Base-by-base conservation (phyloP, 1,140 invertebrate species). In the Kradibia gibbosae region DNA sequence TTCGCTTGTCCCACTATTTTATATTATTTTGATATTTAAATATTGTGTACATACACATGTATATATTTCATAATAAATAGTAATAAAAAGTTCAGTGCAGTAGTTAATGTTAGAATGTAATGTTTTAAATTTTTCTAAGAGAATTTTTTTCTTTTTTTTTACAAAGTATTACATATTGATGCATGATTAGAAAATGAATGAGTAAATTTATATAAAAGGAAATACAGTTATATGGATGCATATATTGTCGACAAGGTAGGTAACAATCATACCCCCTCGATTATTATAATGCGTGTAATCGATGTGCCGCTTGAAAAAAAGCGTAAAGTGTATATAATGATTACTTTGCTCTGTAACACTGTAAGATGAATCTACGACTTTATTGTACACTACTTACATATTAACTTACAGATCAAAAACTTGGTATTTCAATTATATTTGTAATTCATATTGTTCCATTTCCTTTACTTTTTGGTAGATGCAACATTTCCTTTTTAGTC, bases 331-430 rank as follows among this genome's bases (percentile, higher is more conserved):
- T n/a, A n/a, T n/a, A n/a, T n/a, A n/a, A n/a, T n/a, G n/a, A n/a
- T n/a, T n/a, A n/a, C n/a, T n/a, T n/a, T n/a, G 53, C 39, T 50
- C n/a, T 72, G 28, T 73, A 62, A 34, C 83, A 85, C 83, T 82
- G 28, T 34, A 34, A 81, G 36, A 82, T 50, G 50, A 72, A 25
- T 77, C 87, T 87, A 89, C 83, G 88, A 86, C 60, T 76, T 88
- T 90, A 89, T 90, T 85, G 83, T 90, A 91, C 89, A 91, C 88
- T 91, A 91, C 88, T 89, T 91, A 90, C 88, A 91, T 70, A 82
- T 86, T 86, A 87, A 48, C 53, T 70, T 82, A 73, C 34, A 75
- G 60, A 48, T 81, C 53, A 57, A 55, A 75, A 62, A 75, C 25
- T 81, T 45, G 25, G 57, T 42, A 55, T n/a, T 28, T 73, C 48